Conservation (phyloP, 2,888 invertebrate genomes). For the Phortica okadai region DNA sequence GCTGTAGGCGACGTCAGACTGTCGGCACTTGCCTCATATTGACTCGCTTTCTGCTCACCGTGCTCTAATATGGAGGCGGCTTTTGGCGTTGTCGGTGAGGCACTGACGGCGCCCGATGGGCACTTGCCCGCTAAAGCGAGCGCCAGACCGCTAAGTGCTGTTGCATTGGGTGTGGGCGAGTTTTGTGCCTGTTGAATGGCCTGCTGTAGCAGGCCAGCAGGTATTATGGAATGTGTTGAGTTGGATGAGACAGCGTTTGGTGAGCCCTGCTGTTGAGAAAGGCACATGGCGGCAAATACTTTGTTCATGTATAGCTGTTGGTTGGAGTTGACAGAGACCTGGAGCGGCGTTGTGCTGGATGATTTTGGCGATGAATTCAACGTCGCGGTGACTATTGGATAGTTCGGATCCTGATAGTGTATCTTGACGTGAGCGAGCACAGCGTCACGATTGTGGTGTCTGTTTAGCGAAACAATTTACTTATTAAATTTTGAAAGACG, state of each 20-base stretch:
- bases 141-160: conserved; percentile 67
- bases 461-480: conserved; percentile 61
- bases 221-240: conserved; percentile 64
- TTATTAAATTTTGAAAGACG: neutral
- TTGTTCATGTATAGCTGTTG: conserved; percentile 73
- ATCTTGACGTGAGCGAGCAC: conserved; percentile 83
- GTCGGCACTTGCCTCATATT: conserved; percentile 78
- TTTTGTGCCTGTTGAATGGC: conserved; percentile 70
- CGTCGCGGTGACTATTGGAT: conserved; percentile 53
- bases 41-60: conserved; percentile 76
- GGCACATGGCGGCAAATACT: conserved; percentile 75
- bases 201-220: conserved; percentile 71
- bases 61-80: conserved; percentile 75
- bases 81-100: conserved; percentile 52
- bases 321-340: conserved; percentile 70
- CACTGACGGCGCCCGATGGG: conserved; percentile 42
- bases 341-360: conserved; percentile 62
- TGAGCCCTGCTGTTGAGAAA: conserved; percentile 63
- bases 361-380: conserved; percentile 42
- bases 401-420: conserved; percentile 78
- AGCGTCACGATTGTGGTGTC: conserved; percentile 81
- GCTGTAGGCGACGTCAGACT: conserved; percentile 71
- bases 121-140: conserved; percentile 67
- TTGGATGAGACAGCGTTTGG: conserved; percentile 46
- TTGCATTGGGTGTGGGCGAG: conserved; percentile 61